A percentile compares a stretch with the other conserved stretches of the same genome.
Conservation (phyloP, 2,113 vertebrate species). For the Syrmaticus mikado region DNA sequence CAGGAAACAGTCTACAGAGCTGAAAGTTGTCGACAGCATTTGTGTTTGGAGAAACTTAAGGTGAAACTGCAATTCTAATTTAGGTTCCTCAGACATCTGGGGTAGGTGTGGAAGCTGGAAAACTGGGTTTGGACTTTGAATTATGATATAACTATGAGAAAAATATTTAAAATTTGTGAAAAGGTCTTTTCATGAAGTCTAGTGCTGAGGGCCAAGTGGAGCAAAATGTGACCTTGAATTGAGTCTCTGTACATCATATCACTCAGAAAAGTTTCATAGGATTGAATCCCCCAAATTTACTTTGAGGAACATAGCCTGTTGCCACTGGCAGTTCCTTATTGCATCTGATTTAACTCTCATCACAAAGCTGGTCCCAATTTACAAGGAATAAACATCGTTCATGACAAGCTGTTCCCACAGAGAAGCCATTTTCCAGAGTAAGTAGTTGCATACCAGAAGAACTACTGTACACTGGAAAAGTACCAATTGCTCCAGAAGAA, state of each 20-base stretch:
- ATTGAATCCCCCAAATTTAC: background rate
- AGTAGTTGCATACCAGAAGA: background rate
- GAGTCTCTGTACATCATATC: background rate
- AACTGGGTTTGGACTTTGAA: background rate
- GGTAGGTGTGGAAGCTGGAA: background rate
- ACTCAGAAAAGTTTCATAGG: background rate
- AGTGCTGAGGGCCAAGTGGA: background rate
- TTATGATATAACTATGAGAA: background rate
- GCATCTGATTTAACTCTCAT: background rate
- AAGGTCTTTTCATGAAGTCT: background rate
- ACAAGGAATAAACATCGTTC: background rate
- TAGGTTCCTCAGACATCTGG: background rate
- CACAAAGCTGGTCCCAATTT: background rate
- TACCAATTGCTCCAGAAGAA: background rate
- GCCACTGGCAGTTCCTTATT: background rate
- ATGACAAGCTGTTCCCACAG: background rate
- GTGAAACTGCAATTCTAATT: background rate
- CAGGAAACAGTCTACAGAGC: background rate
- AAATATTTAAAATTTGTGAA: background rate
- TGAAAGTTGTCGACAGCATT: background rate
- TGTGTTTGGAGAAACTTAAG: background rate
- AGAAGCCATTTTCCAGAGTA: background rate
- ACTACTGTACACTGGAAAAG: background rate
- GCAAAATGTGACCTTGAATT: background rate
- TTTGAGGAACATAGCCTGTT: background rate